Evolutionary conservation across 2,797 vertebrate species (phyloP), one percentile per base, ranked within the genome.

Genomic region (Phoeniculus purpureus): DNA sequence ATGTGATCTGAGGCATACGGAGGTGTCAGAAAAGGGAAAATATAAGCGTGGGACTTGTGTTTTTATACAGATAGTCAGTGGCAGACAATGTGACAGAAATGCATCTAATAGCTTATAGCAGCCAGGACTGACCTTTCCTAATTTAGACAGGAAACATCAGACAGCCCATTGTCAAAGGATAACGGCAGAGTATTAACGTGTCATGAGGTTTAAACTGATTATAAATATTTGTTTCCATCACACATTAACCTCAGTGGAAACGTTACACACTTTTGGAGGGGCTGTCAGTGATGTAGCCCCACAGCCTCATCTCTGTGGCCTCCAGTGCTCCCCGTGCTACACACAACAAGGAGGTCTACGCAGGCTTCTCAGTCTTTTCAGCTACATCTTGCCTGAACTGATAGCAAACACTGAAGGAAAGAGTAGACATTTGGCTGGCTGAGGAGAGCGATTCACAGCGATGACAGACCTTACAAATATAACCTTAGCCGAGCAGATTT

Each of bases 241-340:
- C 22, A 50, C 8, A 32, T 10, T 76, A 66, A 84, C n/a, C 7
- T 66, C 26, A 8, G 26, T 45, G 8, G 23, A 86, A 82, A 71
- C 52, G n/a, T 29, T 1, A 3, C 19, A 11, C 6, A 15, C 23
- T 71, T 87, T 43, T n/a, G 13, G 13, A 87, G 52, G 22, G 10
- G 68, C 2, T 3, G 15, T n/a, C 2, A 0, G 14, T 14, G 10
- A 29, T 29, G 32, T 5, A 47, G 15, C 27, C 4, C 15, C 2
- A 8, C 23, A 84, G 10, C 2, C 19, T 3, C 3, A 1, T 3
- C 5, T 60, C 40, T 56, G 4, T 7, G 73, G 8, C 40, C 0
- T 0, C 5, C 10, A 29, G 45, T 29, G 10, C 6, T 67, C 47
- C 50, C 12, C 0, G 0, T 21, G 3, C 7, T 7, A 12, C 40